Percentiles rank a stretch among this genome's conserved stretches.
These are phyloP conservation scores for Pocillopora grandis DNA, from an alignment of 92 coral and sea anemone species.

Conservation along the genomic window DNA sequence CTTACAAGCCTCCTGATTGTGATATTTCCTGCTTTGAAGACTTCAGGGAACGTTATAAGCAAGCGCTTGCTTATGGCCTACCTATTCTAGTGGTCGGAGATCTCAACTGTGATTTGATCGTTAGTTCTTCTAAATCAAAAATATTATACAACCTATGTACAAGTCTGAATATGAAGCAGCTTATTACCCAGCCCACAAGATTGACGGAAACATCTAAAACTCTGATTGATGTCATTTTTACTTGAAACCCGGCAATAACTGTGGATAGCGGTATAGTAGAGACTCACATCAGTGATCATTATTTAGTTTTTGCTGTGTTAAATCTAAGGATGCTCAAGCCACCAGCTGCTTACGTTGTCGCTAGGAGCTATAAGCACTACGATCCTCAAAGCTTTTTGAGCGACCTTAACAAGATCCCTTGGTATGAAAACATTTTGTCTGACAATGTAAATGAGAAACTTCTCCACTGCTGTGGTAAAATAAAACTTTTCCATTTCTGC, in stretches of 20 bases:
- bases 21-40: slow-evolving; percentile 1
- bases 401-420: slow-evolving; percentile 37
- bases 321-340: slow-evolving; percentile 11
- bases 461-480: slow-evolving; percentile 16
- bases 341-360: slow-evolving; percentile 25
- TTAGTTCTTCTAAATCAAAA: slow-evolving; percentile 24
- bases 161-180: slow-evolving; percentile 11
- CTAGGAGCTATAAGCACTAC: slow-evolving; percentile 36
- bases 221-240: slow-evolving; percentile 18
- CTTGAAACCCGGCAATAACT: slow-evolving; percentile 20
- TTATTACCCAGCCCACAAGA: too few species aligned
- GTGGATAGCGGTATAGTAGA: slow-evolving; percentile 28
- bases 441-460: slow-evolving; percentile 46
- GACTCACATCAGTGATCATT: slow-evolving; percentile 37
- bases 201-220: not conserved
- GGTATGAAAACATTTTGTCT: slow-evolving; percentile 20
- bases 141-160: slow-evolving; percentile 18
- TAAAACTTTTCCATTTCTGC: too few species aligned
- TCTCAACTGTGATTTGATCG: too few species aligned
- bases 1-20: too few species aligned
- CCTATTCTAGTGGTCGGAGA: slow-evolving; percentile 1
- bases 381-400: slow-evolving; percentile 34
- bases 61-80: slow-evolving; percentile 29
- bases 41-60: slow-evolving; percentile 26
- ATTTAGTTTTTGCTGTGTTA: slow-evolving; percentile 23